These are phyloP conservation scores for Drosophila ogumai DNA, from an alignment of 1,140 invertebrate species.

Conservation along the genomic window DNA sequence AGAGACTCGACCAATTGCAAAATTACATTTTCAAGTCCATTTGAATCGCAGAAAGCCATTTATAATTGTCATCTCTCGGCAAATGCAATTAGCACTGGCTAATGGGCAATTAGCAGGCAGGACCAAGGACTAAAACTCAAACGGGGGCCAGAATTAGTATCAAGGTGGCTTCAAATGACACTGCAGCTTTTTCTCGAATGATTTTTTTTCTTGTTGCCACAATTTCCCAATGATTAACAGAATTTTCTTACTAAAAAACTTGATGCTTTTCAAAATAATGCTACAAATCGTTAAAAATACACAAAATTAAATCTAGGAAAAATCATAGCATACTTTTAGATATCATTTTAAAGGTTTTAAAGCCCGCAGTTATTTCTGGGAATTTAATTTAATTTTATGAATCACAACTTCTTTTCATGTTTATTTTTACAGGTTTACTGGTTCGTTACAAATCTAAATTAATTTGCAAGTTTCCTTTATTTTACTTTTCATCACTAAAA, in stretches of 20 bases:
- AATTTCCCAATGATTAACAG: not conserved
- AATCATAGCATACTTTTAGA: not conserved
- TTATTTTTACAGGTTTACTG: not conserved
- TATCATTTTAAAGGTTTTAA: not conserved
- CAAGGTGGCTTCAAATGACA: constrained; percentile 26
- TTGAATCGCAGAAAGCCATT: constrained; percentile 61
- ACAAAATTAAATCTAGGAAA: not conserved
- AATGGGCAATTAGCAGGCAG: constrained; percentile 67
- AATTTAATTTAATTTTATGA: not conserved
- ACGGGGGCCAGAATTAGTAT: not conserved
- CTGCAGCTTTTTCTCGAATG: constrained; percentile 14
- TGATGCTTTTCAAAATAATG: not conserved
- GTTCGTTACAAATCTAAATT: not conserved
- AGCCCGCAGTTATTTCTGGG: not conserved
- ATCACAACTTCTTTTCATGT: not conserved
- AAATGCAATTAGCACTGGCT: constrained; percentile 77
- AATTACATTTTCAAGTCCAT: constrained; percentile 59
- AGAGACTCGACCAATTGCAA: constrained; percentile 18
- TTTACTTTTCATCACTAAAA: not conserved
- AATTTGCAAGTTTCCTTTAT: not conserved
- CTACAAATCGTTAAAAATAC: too few relatives aligned
- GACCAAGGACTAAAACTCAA: constrained; percentile 7
- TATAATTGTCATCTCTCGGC: constrained; percentile 77
- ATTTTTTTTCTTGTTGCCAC: not conserved
- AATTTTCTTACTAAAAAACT: not conserved